Percentiles rank a stretch among this genome's conserved stretches.
phyloP scores from a whole-genome alignment of 2,797 vertebrate genomes.

The Tachyglossus aculeatus region DNA sequence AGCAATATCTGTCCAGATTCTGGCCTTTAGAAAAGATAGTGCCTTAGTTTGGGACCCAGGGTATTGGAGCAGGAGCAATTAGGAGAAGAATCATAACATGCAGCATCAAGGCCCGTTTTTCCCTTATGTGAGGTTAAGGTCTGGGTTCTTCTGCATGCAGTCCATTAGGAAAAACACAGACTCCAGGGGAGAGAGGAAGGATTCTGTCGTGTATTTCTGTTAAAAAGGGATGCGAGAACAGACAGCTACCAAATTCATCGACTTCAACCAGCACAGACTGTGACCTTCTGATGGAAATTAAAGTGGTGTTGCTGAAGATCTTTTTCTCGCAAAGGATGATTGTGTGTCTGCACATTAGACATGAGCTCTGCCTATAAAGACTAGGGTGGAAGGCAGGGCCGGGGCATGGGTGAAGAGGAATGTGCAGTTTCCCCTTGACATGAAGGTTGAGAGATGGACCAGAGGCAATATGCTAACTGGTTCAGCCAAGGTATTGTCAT shows the following conservation, averaged over 20 bases:
- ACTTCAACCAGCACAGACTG: conserved; percentile 29
- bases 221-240: too few species aligned
- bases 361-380: too few species aligned
- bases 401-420: conserved; percentile 50
- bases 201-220: too few species aligned
- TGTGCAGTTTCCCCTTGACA: too few species aligned
- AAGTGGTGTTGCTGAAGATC: conserved; percentile 21
- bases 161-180: conserved; percentile 32
- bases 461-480: too few species aligned
- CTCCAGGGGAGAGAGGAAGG: conserved; percentile 26
- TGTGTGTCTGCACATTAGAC: too few species aligned
- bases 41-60: neutral
- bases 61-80: conserved; percentile 25
- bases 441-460: too few species aligned
- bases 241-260: conserved; percentile 12
- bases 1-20: neutral
- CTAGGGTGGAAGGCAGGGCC: too few species aligned
- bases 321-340: too few species aligned
- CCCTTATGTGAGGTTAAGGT: conserved; percentile 18
- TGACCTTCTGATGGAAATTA: conserved; percentile 28
- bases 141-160: conserved; percentile 15
- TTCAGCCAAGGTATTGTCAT: too few species aligned
- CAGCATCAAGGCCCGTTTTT: conserved; percentile 4
- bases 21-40: neutral
- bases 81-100: neutral